Percentiles rank a stretch among this genome's conserved stretches.
phyloP scores from a whole-genome alignment of 2,888 invertebrate species.

The Sturmia bella region DNA sequence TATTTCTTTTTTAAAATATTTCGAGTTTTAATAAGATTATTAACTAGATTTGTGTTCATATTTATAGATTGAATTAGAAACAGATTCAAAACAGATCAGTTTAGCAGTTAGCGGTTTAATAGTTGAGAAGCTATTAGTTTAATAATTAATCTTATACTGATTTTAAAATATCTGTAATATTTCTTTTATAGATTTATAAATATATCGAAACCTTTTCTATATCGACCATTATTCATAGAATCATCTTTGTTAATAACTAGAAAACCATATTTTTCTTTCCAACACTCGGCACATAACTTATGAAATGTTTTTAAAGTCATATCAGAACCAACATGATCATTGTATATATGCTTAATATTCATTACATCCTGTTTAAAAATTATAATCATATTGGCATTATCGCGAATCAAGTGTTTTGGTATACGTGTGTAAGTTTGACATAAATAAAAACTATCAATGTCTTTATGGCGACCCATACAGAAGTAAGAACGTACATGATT shows the following conservation, averaged over 20 bases:
- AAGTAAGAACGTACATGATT: conserved; percentile 75
- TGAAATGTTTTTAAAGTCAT: conserved; percentile 24
- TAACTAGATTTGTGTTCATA: not conserved
- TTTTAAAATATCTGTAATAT: conserved; percentile 20
- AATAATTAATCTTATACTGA: conserved; percentile 21
- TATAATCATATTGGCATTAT: conserved; percentile 77
- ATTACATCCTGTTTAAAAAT: conserved; percentile 70
- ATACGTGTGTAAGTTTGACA: conserved; percentile 75
- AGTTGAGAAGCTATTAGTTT: conserved; percentile 17
- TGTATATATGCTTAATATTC: conserved; percentile 12
- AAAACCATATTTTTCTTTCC: conserved; percentile 5
- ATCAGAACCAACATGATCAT: conserved; percentile 8
- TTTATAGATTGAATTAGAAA: not conserved
- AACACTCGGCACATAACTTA: conserved; percentile 11
- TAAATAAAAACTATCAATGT: conserved; percentile 27
- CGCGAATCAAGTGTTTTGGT: conserved; percentile 77
- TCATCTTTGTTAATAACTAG: conserved; percentile 30
- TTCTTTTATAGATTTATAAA: conserved; percentile 22
- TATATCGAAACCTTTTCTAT: conserved; percentile 24
- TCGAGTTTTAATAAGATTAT: not conserved
- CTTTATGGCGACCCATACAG: conserved; percentile 76
- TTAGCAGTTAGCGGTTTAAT: conserved; percentile 9
- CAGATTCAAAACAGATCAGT: conserved; percentile 2
- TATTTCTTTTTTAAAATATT: conserved; percentile 11
- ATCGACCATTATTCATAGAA: conserved; percentile 22